A percentile compares a stretch with the other conserved stretches of the same genome.
Conservation (phyloP, 1,140 invertebrate genomes). For the Ctenoplectra terminalis region DNA sequence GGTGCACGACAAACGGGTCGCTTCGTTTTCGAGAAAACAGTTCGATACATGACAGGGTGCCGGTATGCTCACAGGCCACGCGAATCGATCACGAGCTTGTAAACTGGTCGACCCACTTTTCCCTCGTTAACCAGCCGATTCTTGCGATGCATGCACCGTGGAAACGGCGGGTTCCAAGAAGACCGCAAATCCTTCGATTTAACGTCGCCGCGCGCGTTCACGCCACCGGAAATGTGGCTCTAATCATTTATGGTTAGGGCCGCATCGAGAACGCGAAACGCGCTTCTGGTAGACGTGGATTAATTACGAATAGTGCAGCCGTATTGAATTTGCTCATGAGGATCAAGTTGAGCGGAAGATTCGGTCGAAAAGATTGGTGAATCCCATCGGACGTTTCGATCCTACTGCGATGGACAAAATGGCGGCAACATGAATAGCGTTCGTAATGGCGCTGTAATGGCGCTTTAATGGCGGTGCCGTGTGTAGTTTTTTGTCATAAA, state of each 20-base stretch:
- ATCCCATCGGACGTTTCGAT: too few relatives aligned
- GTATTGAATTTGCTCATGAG: neutral
- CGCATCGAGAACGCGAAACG: conserved; percentile 7
- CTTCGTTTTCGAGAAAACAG: neutral
- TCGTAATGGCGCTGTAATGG: too few relatives aligned
- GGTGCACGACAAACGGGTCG: neutral
- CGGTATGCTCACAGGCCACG: neutral
- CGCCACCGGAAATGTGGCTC: conserved; percentile 23
- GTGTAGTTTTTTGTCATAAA: too few relatives aligned
- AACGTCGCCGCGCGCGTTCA: neutral
- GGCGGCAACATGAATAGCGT: neutral
- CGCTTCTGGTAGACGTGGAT: conserved; percentile 6
- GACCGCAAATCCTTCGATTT: conserved; percentile 44
- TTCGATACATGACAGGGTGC: neutral
- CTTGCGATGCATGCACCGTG: neutral
- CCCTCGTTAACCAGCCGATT: conserved; percentile 7
- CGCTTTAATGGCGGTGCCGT: too few relatives aligned
- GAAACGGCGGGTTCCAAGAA: neutral
- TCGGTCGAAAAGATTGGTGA: neutral
- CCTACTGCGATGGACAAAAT: neutral
- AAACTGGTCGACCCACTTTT: conserved; percentile 26
- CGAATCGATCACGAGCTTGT: conserved; percentile 7
- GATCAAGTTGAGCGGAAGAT: neutral
- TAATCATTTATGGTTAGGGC: conserved; percentile 20
- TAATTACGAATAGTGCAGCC: conserved; percentile 16